Evolutionary conservation across 2,113 vertebrate species (phyloP).

Genomic region (Galbula dea): DNA sequence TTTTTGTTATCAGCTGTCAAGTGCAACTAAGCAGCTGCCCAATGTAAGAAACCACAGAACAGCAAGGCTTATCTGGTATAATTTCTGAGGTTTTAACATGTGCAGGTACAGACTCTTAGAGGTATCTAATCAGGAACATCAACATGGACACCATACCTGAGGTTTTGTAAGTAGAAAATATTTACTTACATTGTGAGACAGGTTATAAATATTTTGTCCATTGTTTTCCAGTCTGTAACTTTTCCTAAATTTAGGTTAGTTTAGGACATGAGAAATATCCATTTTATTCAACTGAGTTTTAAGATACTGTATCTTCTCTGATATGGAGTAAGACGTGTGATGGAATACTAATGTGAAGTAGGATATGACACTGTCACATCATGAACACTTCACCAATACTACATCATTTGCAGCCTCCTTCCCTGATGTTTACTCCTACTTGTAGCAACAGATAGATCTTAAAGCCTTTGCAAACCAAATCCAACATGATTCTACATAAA

Average conservation of each 20-base stretch:
- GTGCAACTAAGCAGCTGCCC: background rate
- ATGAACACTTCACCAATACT: background rate
- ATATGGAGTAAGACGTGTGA: background rate
- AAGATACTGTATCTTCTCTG: background rate
- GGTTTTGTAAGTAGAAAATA: background rate
- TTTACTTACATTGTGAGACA: background rate
- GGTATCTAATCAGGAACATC: background rate
- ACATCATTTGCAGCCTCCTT: background rate
- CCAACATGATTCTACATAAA: background rate
- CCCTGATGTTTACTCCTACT: background rate
- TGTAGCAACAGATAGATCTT: background rate
- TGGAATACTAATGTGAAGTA: background rate
- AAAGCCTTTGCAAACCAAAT: background rate
- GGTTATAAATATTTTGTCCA: background rate
- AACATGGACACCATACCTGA: background rate
- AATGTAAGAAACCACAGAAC: background rate
- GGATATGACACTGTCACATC: background rate
- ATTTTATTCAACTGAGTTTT: background rate
- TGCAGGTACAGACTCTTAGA: background rate
- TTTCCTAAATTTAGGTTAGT: background rate
- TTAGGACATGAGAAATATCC: background rate
- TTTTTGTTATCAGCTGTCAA: background rate
- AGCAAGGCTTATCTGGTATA: background rate
- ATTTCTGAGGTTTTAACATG: background rate
- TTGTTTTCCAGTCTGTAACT: background rate